Evolutionary conservation across 2,113 vertebrate genomes (phyloP), one percentile per base, ranked within the genome.

Genomic region (Eulacestoma nigropectus): DNA sequence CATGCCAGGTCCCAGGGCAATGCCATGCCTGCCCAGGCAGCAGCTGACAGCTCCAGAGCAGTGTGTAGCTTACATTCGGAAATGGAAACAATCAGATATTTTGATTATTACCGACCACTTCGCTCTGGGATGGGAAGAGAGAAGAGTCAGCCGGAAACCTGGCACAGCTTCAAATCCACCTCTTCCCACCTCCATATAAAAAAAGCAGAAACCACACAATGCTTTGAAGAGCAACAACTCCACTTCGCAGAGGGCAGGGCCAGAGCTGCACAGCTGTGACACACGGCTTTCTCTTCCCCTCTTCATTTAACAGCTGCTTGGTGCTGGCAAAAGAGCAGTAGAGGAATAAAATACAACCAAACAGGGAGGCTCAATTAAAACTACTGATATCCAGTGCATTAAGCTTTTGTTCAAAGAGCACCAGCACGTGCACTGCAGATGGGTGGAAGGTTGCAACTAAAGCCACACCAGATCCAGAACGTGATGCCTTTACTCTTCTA

Each of bases 51-150:
- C 41, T 75, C 50, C 26, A 53, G 49, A 64, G 76, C 25, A 49
- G 41, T 1, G 7, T 19, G 29, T 1, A 4, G 20, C 12, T 82
- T 25, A 21, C 4, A 1, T 19, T 33, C 0, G 0, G 39, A 65
- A 75, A 65, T 5, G 22, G 44, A 92, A 80, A 37, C 26, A 77
- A 52, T 2, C 4, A 37, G 44, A 5, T 26, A 26, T 75, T 87
- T 64, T 63, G 20, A 16, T 32, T 76, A 57, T 30, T 77, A 63
- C n/a, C 35, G 30, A 74, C 42, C 64, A 33, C 11, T 70, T 52
- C 4, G 4, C 11, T 44, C 26, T 46, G 3, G 16, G 7, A 60
- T 17, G 13, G 16, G 41, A 82, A 87, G 30, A 73, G 29, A 59
- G 22, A 80, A 73, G 29, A 19, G 44, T 56, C 19, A 68, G 42